These are phyloP conservation scores for Melanotaenia nigrans DNA, from an alignment of 2,797 vertebrate species.

Conservation along the genomic window DNA sequence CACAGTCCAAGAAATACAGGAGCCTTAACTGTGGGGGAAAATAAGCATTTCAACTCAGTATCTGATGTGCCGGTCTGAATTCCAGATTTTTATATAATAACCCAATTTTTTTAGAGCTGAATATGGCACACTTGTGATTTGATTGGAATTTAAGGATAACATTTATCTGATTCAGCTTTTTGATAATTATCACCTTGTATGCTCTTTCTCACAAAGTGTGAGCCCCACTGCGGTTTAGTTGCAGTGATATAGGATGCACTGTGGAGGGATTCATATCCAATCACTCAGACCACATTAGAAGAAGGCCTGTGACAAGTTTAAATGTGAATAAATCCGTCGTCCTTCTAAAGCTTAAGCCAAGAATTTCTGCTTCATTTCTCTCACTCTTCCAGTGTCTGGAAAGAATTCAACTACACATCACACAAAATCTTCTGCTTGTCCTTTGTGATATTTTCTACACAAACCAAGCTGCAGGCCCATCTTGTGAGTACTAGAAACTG, in stretches of 20 bases:
- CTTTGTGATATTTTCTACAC: background rate
- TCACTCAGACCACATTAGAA: background rate
- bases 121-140: background rate
- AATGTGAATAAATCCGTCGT: background rate
- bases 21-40: constrained; percentile 26
- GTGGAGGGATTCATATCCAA: background rate
- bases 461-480: background rate
- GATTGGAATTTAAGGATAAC: background rate
- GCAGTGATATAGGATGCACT: background rate
- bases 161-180: background rate
- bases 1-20: constrained; percentile 39
- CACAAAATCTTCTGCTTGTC: background rate
- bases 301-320: background rate
- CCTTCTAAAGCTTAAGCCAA: background rate
- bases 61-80: constrained; percentile 15
- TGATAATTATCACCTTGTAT: background rate
- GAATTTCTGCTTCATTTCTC: background rate
- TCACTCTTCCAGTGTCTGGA: background rate
- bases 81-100: background rate
- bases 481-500: background rate
- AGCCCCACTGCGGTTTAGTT: background rate
- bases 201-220: background rate
- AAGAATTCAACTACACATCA: background rate
- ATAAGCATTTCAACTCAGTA: constrained; percentile 3
- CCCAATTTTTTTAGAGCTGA: background rate